Evolutionary conservation across 1,140 invertebrate genomes (phyloP).

Genomic region (Lepidurus apus): DNA sequence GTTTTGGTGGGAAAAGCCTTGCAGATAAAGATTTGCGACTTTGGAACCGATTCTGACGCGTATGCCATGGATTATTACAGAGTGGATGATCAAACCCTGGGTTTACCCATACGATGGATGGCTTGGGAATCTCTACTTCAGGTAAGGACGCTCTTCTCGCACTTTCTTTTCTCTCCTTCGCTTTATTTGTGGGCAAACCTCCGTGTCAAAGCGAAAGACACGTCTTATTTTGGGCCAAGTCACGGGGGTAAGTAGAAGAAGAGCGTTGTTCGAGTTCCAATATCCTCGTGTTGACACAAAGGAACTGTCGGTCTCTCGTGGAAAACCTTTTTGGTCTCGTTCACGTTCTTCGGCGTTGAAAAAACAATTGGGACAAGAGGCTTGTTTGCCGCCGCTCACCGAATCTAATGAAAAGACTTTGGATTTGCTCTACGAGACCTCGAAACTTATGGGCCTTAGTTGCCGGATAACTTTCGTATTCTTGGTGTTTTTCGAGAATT

Average conservation of each 20-base stretch:
- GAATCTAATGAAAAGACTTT: constrained; percentile 15
- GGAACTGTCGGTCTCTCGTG: not conserved
- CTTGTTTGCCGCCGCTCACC: not conserved
- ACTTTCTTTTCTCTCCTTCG: constrained; percentile 17
- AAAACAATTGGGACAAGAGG: not conserved
- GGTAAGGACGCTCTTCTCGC: constrained; percentile 47
- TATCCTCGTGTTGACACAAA: constrained; percentile 11
- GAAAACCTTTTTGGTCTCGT: not conserved
- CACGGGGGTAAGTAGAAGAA: not conserved
- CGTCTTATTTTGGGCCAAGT: constrained; percentile 11
- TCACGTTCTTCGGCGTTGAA: not conserved
- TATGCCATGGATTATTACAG: constrained; percentile 65
- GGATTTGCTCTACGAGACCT: not conserved
- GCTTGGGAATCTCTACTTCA: constrained; percentile 62
- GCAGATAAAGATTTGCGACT: constrained; percentile 73
- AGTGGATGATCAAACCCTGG: constrained; percentile 54
- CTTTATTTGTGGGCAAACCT: constrained; percentile 23
- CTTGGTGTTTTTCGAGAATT: not conserved
- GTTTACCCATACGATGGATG: constrained; percentile 64
- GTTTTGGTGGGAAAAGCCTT: constrained; percentile 74
- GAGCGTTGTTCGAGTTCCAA: constrained; percentile 11
- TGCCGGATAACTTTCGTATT: not conserved
- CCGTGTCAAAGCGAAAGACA: not conserved
- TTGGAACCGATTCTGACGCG: constrained; percentile 60
- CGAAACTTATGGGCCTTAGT: not conserved